These are phyloP conservation scores for Lycorma delicatula DNA, from an alignment of 1,140 invertebrate genomes.

Conservation along the genomic window DNA sequence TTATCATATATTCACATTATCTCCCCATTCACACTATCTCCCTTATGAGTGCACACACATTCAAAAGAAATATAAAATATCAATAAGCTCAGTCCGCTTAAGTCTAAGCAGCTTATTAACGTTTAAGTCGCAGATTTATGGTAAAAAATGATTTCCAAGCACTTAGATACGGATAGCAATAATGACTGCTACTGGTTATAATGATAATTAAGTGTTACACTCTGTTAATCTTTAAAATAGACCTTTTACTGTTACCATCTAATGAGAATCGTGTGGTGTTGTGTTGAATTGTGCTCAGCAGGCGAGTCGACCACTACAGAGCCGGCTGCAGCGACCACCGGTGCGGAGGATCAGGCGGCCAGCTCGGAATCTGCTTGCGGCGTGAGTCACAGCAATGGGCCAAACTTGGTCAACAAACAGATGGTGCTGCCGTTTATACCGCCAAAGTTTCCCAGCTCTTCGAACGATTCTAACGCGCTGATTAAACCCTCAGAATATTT, in stretches of 20 bases:
- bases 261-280: too few species aligned
- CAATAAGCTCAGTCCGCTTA: too few species aligned
- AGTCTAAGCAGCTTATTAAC: neutral
- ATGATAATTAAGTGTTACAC: too few species aligned
- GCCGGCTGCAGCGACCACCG: neutral
- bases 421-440: conserved; percentile 78
- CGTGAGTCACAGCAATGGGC: conserved; percentile 6
- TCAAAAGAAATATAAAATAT: too few species aligned
- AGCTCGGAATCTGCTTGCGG: conserved; percentile 3
- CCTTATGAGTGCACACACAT: too few species aligned
- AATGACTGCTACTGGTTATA: too few species aligned
- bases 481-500: conserved; percentile 90
- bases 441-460: conserved; percentile 67
- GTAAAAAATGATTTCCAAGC: neutral
- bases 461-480: conserved; percentile 59
- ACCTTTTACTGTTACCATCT: too few species aligned
- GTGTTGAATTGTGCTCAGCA: too few species aligned
- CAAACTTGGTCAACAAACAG: conserved; percentile 68
- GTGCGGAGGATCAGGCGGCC: neutral
- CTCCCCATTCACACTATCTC: too few species aligned
- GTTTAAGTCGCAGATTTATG: neutral
- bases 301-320: neutral
- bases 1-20: too few species aligned
- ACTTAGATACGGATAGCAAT: too few species aligned
- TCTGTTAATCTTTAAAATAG: too few species aligned